phyloP scores from a whole-genome alignment of 2,888 invertebrate genomes.

The Diarsia mendica region DNA sequence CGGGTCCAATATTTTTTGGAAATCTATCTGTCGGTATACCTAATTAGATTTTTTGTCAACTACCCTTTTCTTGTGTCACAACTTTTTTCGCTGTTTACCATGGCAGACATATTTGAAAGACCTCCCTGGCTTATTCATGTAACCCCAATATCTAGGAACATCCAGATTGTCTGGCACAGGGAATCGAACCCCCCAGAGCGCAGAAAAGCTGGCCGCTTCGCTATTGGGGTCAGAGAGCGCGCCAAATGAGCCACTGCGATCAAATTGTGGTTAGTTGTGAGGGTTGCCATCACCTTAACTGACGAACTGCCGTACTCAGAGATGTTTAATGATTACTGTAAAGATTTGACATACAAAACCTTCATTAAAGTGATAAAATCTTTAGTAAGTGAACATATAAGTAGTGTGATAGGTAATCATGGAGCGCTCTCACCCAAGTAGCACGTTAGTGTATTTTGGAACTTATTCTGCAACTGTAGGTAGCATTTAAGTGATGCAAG shows the following conservation, averaged over 20 bases:
- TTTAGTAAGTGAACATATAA: too few species aligned
- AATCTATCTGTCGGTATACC: too few species aligned
- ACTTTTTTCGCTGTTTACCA: not conserved
- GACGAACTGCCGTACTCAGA: not conserved
- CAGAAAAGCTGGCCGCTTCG: conserved; percentile 20
- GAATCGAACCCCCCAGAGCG: conserved; percentile 36
- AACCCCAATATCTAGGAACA: not conserved
- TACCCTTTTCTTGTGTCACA: not conserved
- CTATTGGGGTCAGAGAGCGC: conserved; percentile 40
- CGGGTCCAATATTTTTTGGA: too few species aligned
- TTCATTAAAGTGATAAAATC: too few species aligned
- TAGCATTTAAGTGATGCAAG: too few species aligned
- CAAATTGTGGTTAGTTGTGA: conserved; percentile 3
- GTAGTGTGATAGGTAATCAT: too few species aligned
- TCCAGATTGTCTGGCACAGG: conserved; percentile 5
- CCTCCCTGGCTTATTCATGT: not conserved
- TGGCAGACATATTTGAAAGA: not conserved
- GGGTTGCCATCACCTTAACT: not conserved
- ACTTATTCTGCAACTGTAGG: too few species aligned
- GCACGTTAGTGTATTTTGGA: too few species aligned
- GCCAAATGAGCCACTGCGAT: conserved; percentile 40
- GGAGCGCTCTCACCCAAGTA: too few species aligned
- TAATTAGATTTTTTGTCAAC: too few species aligned
- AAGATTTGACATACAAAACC: too few species aligned
- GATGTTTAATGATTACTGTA: too few species aligned